Conservation (phyloP, 2,797 vertebrate genomes). For the Ambastaia sidthimunki region DNA sequence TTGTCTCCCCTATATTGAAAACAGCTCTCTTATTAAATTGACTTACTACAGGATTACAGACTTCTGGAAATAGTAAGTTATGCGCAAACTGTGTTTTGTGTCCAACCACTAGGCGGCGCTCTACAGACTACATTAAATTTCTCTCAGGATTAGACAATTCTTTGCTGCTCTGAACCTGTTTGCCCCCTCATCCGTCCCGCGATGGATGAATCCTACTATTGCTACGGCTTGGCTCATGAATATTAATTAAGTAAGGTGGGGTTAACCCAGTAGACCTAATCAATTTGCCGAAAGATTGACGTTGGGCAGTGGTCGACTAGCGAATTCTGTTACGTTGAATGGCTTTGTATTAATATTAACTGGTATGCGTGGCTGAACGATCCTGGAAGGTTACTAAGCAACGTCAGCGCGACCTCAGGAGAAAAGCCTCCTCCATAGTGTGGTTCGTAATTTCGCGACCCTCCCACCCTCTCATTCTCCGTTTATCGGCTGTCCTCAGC, state of each 20-base stretch:
- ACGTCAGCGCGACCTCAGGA: constrained; percentile 24
- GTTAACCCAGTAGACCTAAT: neutral
- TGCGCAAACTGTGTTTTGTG: neutral
- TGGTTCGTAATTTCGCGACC: constrained; percentile 25
- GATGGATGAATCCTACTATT: constrained; percentile 17
- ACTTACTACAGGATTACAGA: no score
- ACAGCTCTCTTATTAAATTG: no score
- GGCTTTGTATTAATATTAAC: constrained; percentile 14
- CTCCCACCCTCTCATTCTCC: constrained; percentile 48
- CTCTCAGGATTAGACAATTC: no score
- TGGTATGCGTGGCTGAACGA: neutral
- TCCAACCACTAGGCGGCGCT: constrained; percentile 13
- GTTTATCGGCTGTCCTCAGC: constrained; percentile 69
- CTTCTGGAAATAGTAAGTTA: no score
- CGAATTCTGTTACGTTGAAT: neutral
- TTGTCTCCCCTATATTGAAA: no score
- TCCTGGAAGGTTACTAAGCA: neutral
- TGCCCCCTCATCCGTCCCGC: neutral
- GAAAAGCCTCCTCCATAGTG: constrained; percentile 5
- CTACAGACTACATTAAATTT: neutral
- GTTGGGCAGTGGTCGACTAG: neutral
- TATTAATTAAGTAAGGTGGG: constrained; percentile 22
- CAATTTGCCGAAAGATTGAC: constrained; percentile 1
- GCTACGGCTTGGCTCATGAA: constrained; percentile 6
- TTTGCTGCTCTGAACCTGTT: neutral